Base-by-base conservation (phyloP, 2,797 vertebrate species). In the Sebastes vulpes region DNA sequence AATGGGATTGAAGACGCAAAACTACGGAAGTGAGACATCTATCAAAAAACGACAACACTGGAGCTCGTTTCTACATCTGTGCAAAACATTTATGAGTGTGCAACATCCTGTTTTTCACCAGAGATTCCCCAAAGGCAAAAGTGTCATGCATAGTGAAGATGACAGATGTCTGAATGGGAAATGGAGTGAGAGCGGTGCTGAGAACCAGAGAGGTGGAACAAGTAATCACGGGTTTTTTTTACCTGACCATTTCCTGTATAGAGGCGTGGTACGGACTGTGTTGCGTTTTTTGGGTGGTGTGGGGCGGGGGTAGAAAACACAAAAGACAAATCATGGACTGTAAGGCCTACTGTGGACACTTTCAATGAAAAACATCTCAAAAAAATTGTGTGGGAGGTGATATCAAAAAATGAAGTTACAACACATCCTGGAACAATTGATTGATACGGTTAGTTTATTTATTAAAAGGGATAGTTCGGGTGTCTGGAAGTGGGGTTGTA, bases 211-310 rank as follows among this genome's bases (percentile, higher is more conserved):
- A 90, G 72, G 60, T 71, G 69, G 50, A 91, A 6, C 38, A 90
- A 86, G 64, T 81, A 56, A 53, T 81, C 52, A 1, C 5, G 71
- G 69, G 71, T 69, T 83, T 50, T 50, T 83, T 90, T 95, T 95
- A 95, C 95, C 95, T 95, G 95, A 92, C 95, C 95, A 28, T 95
- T 95, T 95, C 95, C 95, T 91, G 95, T 94, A 94, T 95, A 95
- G 86, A 95, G 95, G 89, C 95, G 95, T 21, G 95, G 95, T 81
- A 95, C 95, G 71, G 95, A 95, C 95, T 95, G 95, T 90, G 6
- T 83, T 87, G 82, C 86, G 75, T 83, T 86, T 46, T 87, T 82
- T 82, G 82, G 80, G 57, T 74, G 68, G 61, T 88, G 84, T 83
- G 80, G 88, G 35, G 26, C 5, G 35, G 35, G 35, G 35, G 78